These are phyloP conservation scores for Botia almorhae DNA, from an alignment of 2,797 vertebrate species.

Conservation along the genomic window DNA sequence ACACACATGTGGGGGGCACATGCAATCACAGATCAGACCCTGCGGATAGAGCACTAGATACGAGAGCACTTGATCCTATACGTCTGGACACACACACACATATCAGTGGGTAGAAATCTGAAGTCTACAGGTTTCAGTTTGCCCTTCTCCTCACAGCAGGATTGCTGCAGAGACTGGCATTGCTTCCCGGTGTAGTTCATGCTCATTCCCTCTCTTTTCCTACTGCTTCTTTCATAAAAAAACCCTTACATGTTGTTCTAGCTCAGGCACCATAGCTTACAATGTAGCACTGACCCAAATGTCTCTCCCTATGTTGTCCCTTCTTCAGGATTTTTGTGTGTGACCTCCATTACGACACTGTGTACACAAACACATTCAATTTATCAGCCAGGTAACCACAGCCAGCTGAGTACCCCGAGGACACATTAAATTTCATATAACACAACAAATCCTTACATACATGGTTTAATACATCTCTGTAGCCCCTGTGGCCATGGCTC, in stretches of 20 bases:
- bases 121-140: constrained; percentile 35
- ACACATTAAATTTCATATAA: constrained; percentile 16
- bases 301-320: constrained; percentile 34
- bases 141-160: constrained; percentile 44
- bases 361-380: constrained; percentile 13
- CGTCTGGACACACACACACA: constrained; percentile 30
- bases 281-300: constrained; percentile 25
- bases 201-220: neutral
- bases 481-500: too few relatives aligned
- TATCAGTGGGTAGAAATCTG: constrained; percentile 10
- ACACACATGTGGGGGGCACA: constrained; percentile 22
- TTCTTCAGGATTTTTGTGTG: neutral
- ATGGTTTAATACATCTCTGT: neutral
- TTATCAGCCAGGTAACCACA: constrained; percentile 13
- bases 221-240: constrained; percentile 33
- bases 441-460: neutral
- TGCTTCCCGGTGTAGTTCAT: constrained; percentile 31
- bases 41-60: constrained; percentile 11
- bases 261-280: constrained; percentile 7
- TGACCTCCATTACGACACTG: constrained; percentile 38
- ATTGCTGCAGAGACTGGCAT: constrained; percentile 26
- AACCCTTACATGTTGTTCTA: constrained; percentile 3
- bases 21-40: constrained; percentile 37
- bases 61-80: constrained; percentile 40
- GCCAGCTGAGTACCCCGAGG: constrained; percentile 1